These are phyloP conservation scores for Callosobruchus maculatus DNA, from an alignment of 2,888 invertebrate genomes.

Conservation along the genomic window DNA sequence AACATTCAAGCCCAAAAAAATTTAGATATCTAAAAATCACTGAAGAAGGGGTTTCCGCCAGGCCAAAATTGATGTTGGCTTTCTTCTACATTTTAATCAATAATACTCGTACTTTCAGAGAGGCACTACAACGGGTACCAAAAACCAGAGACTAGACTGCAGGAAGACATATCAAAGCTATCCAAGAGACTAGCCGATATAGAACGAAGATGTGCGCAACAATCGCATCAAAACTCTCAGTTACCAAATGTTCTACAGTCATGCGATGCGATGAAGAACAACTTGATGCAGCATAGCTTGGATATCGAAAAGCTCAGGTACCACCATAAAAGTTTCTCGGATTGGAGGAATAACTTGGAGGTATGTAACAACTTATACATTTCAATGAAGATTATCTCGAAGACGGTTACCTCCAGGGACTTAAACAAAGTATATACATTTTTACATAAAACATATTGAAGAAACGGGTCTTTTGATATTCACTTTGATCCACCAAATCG, in stretches of 20 bases:
- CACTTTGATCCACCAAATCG: no score
- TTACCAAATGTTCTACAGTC: constrained; percentile 2
- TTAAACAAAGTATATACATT: no score
- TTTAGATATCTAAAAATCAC: no score
- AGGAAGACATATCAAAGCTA: constrained; percentile 26
- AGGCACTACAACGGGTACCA: constrained; percentile 9
- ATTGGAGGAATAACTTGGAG: constrained; percentile 53
- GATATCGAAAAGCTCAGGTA: constrained; percentile 37
- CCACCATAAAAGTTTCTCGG: constrained; percentile 50
- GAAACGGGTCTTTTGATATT: no score
- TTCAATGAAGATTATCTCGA: no score
- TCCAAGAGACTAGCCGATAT: constrained; percentile 24
- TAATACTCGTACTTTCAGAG: constrained; percentile 10
- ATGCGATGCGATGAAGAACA: constrained; percentile 19
- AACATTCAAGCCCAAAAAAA: no score
- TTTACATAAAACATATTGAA: no score
- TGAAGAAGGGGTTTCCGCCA: no score
- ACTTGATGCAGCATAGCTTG: constrained; percentile 20
- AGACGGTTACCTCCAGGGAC: no score
- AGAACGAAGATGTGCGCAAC: constrained; percentile 16
- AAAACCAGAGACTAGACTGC: constrained; percentile 10
- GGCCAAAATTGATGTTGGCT: no score
- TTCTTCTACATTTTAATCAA: no score
- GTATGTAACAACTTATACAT: neutral
- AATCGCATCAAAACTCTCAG: constrained; percentile 9